These are phyloP conservation scores for Rhinoptilus africanus DNA, from an alignment of 2,113 vertebrate genomes.

Conservation along the genomic window DNA sequence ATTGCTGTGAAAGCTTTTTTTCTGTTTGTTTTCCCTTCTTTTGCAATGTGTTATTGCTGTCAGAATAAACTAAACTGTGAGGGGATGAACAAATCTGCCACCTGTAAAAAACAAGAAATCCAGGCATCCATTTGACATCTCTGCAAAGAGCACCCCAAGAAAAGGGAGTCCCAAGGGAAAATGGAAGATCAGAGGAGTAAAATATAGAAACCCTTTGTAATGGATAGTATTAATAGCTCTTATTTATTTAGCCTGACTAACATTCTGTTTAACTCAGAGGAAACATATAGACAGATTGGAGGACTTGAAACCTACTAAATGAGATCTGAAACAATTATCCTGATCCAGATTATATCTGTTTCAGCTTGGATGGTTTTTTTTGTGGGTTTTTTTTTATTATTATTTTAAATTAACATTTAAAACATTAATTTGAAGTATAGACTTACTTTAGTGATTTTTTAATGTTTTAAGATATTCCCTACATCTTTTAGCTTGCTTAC, in stretches of 20 bases:
- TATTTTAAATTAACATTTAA: background rate
- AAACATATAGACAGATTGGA: background rate
- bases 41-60: background rate
- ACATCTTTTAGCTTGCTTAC: background rate
- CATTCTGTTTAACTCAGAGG: background rate
- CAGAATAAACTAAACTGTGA: background rate
- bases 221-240: background rate
- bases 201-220: background rate
- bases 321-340: background rate
- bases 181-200: background rate
- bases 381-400: background rate
- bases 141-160: background rate
- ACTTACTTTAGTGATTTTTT: background rate
- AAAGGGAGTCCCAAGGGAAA: background rate
- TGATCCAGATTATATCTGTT: background rate
- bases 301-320: background rate
- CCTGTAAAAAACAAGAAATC: background rate
- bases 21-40: background rate
- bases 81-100: background rate
- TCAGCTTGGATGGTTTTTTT: background rate
- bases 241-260: background rate
- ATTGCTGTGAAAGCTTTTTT: background rate
- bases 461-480: background rate
- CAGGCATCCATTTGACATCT: background rate
- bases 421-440: background rate